phyloP scores from a whole-genome alignment of 2,113 vertebrate genomes.

The Sprattus sprattus region DNA sequence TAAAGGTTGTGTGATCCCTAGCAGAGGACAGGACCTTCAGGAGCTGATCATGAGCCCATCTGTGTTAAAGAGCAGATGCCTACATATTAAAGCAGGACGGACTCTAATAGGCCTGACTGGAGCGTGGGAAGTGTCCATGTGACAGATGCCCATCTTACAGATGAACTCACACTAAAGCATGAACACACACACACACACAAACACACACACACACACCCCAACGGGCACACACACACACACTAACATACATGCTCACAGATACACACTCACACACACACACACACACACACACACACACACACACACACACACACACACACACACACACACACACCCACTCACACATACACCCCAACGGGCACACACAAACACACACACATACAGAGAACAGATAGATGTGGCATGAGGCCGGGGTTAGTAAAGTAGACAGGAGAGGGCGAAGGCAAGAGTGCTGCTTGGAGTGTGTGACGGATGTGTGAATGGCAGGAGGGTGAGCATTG shows the following conservation, averaged over 20 bases:
- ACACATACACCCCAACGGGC: too few species aligned
- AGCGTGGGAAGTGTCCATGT: constrained; percentile 50
- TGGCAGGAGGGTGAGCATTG: background rate
- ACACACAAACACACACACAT: background rate
- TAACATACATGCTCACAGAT: constrained; percentile 45
- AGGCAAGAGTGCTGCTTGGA: background rate
- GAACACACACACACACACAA: background rate
- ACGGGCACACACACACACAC: constrained; percentile 20
- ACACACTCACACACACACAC: constrained; percentile 29
- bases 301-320: constrained; percentile 6
- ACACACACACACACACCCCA: background rate
- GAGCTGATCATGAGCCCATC: constrained; percentile 64
- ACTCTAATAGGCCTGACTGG: constrained; percentile 70
- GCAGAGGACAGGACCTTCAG: background rate
- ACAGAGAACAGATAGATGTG: background rate
- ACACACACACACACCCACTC: background rate
- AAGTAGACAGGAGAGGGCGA: background rate
- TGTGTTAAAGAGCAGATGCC: constrained; percentile 76
- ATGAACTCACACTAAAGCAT: constrained; percentile 66
- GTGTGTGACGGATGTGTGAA: constrained; percentile 17
- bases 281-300: constrained; percentile 24
- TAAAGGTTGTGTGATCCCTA: background rate
- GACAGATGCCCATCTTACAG: constrained; percentile 72
- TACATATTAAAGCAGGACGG: constrained; percentile 76
- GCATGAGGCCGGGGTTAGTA: background rate